A percentile compares a stretch with the other conserved stretches of the same genome.
phyloP scores from a whole-genome alignment of 2,797 vertebrate genomes.

The Phalloptychus januarius region DNA sequence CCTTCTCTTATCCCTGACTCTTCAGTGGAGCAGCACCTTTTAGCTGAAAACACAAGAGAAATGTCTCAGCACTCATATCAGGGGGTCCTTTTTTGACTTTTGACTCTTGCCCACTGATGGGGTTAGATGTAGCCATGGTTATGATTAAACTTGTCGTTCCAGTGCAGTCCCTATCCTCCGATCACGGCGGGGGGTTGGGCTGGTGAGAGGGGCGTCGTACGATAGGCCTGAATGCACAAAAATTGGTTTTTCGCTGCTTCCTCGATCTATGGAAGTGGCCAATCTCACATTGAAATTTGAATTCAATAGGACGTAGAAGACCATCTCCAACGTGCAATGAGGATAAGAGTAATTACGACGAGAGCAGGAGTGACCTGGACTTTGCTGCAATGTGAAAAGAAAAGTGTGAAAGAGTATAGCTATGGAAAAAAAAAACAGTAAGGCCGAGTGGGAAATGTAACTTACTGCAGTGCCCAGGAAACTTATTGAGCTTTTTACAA shows the following conservation, averaged over 20 bases:
- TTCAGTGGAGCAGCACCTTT: slow-evolving; percentile 56
- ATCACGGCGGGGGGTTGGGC: slow-evolving; percentile 33
- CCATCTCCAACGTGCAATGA: slow-evolving; percentile 44
- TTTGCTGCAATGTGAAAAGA: slow-evolving; percentile 25
- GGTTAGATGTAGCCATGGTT: slow-evolving; percentile 61
- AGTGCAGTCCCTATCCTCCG: slow-evolving; percentile 63
- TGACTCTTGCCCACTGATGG: slow-evolving; percentile 68
- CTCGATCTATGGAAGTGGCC: slow-evolving; percentile 64
- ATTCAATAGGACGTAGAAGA: slow-evolving; percentile 66
- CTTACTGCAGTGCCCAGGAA: not conserved
- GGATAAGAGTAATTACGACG: slow-evolving; percentile 34
- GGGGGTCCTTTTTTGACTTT: slow-evolving; percentile 65
- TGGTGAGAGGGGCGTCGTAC: slow-evolving; percentile 51
- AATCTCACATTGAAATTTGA: slow-evolving; percentile 70
- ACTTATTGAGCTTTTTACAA: not conserved
- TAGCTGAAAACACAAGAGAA: slow-evolving; percentile 69
- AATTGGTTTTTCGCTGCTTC: slow-evolving; percentile 70
- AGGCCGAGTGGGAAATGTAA: slow-evolving; percentile 43
- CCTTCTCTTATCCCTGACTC: slow-evolving; percentile 49
- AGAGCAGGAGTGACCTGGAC: slow-evolving; percentile 30
- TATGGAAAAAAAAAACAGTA: slow-evolving; percentile 24
- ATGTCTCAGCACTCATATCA: slow-evolving; percentile 72
- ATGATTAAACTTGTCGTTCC: slow-evolving; percentile 76
- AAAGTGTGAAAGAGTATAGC: slow-evolving; percentile 5
- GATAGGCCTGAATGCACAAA: slow-evolving; percentile 75